Base-by-base conservation (phyloP, 2,888 invertebrate species). In the Bombylius major region DNA sequence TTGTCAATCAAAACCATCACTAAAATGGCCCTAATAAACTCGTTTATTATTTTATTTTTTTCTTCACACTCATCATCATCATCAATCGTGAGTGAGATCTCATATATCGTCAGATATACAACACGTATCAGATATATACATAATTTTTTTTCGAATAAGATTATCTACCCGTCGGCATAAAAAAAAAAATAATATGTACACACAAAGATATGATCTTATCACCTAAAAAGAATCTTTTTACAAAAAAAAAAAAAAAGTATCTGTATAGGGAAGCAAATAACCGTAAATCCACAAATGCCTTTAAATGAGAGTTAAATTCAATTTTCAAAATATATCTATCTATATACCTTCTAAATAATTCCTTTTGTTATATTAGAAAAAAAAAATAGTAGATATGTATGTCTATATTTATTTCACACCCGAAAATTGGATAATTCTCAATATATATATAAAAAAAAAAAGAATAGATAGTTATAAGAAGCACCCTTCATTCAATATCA, bases 261-360 rank as follows among this genome's bases (percentile, higher is more conserved):
- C 12, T 42, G 12, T 42, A 42, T 11, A 42, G 11, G 39, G 39
- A 59, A 59, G 52, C 63, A 65, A 67, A 64, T 62, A 66, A 64
- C 65, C 68, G 65, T 65, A 72, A 71, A 70, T 73, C 73, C 73
- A 71, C 72, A 73, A 73, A 68, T 72, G 70, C 67, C 67, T 70
- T 72, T 68, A 73, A 73, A 73, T 72, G 71, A 72, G 72, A 67
- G 71, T 72, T 72, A 72, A 72, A 71, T 71, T 71, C 67, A 65
- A 64, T 62, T 59, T 60, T 62, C 1, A 8, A n/a, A 5, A 11
- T 42, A 42, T 11, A 23, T 42, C 5, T 36, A 7, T 36, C 8
- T 36, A 36, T 36, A 11, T 42, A 23, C 23, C 23, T 23, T 23
- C 23, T 23, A 23, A 23, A 23, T 23, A 23, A 23, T 23, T 23